Evolutionary conservation across 2,888 invertebrate genomes (phyloP).

Genomic region (Vesta saturnalis): DNA sequence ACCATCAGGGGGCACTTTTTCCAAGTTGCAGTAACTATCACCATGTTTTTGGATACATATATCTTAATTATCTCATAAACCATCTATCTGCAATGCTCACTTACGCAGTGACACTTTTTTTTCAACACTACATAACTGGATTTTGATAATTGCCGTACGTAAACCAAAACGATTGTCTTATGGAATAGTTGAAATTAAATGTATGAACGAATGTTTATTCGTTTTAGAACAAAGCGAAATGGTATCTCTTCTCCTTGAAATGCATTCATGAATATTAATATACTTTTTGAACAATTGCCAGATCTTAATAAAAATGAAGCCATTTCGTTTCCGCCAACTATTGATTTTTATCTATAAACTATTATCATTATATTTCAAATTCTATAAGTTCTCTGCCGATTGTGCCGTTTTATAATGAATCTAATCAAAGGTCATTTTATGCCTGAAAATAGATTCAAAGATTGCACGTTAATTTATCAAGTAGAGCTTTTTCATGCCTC

Average conservation of each 20-base stretch:
- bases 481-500: neutral
- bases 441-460: conserved; percentile 38
- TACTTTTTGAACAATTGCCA: conserved; percentile 30
- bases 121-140: too few relatives aligned
- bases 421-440: conserved; percentile 40
- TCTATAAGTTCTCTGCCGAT: conserved; percentile 17
- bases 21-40: too few relatives aligned
- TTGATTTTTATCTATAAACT: conserved; percentile 18
- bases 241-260: conserved; percentile 7
- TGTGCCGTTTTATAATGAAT: conserved; percentile 38
- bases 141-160: too few relatives aligned
- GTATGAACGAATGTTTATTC: neutral
- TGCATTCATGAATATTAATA: conserved; percentile 23
- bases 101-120: too few relatives aligned
- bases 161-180: neutral
- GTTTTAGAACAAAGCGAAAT: neutral
- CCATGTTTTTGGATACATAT: too few relatives aligned
- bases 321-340: conserved; percentile 17
- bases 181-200: neutral
- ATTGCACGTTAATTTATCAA: conserved; percentile 28
- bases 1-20: too few relatives aligned
- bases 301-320: conserved; percentile 30
- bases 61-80: too few relatives aligned
- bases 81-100: too few relatives aligned
- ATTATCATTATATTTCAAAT: conserved; percentile 14